These are phyloP conservation scores for Pristionchus arcanus DNA, from an alignment of 2,888 invertebrate species.

Conservation along the genomic window DNA sequence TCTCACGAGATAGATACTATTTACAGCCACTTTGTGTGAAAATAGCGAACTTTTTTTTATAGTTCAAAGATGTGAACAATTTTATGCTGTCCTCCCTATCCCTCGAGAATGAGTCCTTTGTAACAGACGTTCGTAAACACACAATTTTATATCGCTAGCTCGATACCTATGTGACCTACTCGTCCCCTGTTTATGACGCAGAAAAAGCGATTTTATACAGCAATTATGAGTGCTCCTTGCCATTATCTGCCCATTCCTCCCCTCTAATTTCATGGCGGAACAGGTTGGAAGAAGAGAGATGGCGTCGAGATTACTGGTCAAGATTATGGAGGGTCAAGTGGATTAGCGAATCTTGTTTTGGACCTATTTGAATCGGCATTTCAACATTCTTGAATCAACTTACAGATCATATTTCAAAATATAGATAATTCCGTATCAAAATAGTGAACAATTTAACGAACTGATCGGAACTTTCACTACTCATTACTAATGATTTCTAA, in stretches of 20 bases:
- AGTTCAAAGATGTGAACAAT: too few relatives aligned
- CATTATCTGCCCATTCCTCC: not conserved
- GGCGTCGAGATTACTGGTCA: constrained; percentile 38
- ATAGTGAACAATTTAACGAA: not conserved
- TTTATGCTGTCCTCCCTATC: too few relatives aligned
- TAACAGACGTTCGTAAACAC: not conserved
- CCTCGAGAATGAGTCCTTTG: not conserved
- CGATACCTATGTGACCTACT: not conserved
- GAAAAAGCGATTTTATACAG: too few relatives aligned
- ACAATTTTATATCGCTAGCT: not conserved
- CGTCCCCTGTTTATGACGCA: too few relatives aligned
- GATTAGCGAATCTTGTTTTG: constrained; percentile 18
- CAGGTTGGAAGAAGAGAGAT: constrained; percentile 7
- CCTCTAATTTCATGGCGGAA: constrained; percentile 2
- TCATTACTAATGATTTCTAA: too few relatives aligned
- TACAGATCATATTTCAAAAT: too few relatives aligned
- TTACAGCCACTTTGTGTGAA: too few relatives aligned
- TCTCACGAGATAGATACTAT: too few relatives aligned
- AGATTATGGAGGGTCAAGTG: constrained; percentile 10
- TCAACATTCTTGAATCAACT: too few relatives aligned
- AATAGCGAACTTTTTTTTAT: too few relatives aligned
- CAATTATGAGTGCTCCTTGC: not conserved
- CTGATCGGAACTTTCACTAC: too few relatives aligned
- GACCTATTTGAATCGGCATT: not conserved
- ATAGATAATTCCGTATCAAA: too few relatives aligned